Conservation (phyloP, 64 coral and sea anemone genomes). For the Acropora yongei region DNA sequence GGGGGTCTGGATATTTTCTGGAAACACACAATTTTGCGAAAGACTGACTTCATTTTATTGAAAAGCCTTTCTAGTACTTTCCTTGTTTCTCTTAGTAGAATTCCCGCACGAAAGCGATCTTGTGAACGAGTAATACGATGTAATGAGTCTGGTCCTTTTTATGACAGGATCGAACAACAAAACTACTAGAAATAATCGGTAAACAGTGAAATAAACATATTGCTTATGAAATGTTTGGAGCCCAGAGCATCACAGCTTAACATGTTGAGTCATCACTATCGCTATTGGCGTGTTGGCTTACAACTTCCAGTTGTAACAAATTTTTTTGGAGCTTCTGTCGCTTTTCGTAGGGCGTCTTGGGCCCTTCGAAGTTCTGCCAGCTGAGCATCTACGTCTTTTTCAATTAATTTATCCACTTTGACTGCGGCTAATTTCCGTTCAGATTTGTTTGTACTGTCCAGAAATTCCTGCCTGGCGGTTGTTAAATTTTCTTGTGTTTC, state of each 20-base stretch:
- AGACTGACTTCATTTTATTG: conserved; percentile 5
- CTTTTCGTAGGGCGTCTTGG: conserved; percentile 39
- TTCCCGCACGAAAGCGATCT: not conserved
- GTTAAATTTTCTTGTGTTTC: conserved; percentile 14
- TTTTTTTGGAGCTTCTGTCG: conserved; percentile 26
- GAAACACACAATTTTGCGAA: not conserved
- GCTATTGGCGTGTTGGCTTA: too few species aligned
- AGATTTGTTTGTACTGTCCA: conserved; percentile 32
- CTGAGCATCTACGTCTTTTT: conserved; percentile 40
- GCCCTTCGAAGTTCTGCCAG: conserved; percentile 37
- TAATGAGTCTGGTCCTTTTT: conserved; percentile 1
- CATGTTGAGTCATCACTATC: too few species aligned
- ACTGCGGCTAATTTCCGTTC: conserved; percentile 40
- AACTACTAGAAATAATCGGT: conserved; percentile 2
- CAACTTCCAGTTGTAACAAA: conserved; percentile 2
- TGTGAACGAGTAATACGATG: conserved; percentile 6
- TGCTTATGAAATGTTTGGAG: too few species aligned
- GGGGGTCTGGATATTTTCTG: too few species aligned
- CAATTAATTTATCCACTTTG: conserved; percentile 37
- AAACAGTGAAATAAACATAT: too few species aligned
- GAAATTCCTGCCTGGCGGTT: conserved; percentile 28
- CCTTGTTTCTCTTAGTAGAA: not conserved
- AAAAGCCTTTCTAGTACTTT: not conserved
- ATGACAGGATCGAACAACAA: not conserved
- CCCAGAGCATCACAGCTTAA: too few species aligned